A percentile compares a stretch with the other conserved stretches of the same genome.
phyloP scores from a whole-genome alignment of 2,113 vertebrate species.

The Thalassarche chlororhynchos region DNA sequence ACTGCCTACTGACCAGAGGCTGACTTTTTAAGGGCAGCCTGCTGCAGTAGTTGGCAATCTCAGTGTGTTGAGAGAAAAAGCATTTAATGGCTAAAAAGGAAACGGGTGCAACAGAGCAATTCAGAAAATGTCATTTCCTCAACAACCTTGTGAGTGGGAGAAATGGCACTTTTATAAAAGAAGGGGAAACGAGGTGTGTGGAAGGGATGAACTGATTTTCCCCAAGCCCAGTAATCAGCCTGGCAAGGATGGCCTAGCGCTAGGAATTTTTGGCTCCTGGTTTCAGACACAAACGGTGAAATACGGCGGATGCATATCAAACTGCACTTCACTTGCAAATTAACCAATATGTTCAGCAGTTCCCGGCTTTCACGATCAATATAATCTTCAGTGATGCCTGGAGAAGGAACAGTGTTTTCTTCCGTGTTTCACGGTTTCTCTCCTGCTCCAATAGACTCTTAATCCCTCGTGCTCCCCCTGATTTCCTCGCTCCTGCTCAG shows the following conservation, averaged over 20 bases:
- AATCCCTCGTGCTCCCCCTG: not conserved
- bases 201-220: not conserved
- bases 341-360: not conserved
- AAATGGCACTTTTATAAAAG: not conserved
- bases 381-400: not conserved
- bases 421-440: not conserved
- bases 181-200: not conserved
- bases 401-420: not conserved
- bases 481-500: not conserved
- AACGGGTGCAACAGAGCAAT: not conserved
- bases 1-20: not conserved
- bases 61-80: not conserved
- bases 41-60: not conserved
- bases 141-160: not conserved
- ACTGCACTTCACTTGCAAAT: not conserved
- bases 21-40: not conserved
- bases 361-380: rapidly evolving
- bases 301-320: rapidly evolving
- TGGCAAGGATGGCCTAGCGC: not conserved
- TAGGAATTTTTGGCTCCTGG: not conserved
- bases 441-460: not conserved
- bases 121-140: not conserved
- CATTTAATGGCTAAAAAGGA: not conserved
- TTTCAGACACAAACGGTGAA: not conserved
- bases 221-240: not conserved